Evolutionary conservation across 2,113 vertebrate genomes (phyloP).

Genomic region (Hydrolagus affinis): DNA sequence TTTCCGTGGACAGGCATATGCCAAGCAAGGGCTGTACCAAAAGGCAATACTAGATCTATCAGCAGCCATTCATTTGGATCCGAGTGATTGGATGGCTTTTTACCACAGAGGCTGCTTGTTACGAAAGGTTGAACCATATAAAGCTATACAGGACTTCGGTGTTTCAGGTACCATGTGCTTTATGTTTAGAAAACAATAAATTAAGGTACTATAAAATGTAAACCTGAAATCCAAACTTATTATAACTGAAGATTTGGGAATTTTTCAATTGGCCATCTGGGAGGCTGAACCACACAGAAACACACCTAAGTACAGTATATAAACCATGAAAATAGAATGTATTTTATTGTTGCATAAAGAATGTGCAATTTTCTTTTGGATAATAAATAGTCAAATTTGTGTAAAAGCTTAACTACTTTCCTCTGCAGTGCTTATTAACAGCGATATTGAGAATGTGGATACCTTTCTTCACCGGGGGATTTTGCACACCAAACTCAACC

Average conservation of each 20-base stretch:
- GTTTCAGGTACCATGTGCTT: conserved; percentile 56
- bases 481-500: conserved; percentile 50
- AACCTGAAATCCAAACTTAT: too few species aligned
- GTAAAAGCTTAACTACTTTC: conserved; percentile 26
- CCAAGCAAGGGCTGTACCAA: conserved; percentile 45
- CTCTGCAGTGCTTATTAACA: conserved; percentile 59
- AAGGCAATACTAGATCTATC: conserved; percentile 55
- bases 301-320: background rate
- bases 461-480: conserved; percentile 63
- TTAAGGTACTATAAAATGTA: too few species aligned
- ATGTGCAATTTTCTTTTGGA: background rate
- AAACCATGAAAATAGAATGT: background rate
- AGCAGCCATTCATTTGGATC: conserved; percentile 55
- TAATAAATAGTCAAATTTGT: background rate
- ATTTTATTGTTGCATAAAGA: background rate
- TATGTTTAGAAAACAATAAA: background rate
- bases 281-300: too few species aligned
- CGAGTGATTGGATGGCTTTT: conserved; percentile 58
- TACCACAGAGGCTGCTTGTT: conserved; percentile 61
- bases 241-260: too few species aligned
- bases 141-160: conserved; percentile 61
- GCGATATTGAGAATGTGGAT: conserved; percentile 51
- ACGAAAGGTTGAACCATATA: conserved; percentile 45
- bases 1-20: conserved; percentile 55
- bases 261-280: too few species aligned